Percentiles rank a stretch among this genome's conserved stretches.
phyloP scores from a whole-genome alignment of 2,113 vertebrate genomes.

The Hemiprocne comata region DNA sequence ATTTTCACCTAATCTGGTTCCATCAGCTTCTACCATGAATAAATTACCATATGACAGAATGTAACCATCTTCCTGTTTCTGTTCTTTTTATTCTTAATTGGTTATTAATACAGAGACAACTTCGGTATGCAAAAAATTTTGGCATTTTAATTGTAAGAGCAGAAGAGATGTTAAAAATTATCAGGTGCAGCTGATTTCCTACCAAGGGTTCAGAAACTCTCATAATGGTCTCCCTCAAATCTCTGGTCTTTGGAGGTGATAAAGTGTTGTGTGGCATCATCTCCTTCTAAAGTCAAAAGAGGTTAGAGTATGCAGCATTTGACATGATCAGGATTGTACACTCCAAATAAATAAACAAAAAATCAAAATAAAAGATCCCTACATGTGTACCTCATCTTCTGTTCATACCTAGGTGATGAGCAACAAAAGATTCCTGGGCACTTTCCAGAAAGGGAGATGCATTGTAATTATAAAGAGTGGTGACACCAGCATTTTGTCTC shows the following conservation, averaged over 20 bases:
- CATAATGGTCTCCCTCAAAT: background rate
- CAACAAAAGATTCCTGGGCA: background rate
- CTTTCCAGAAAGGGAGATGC: background rate
- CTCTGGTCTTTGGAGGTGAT: background rate
- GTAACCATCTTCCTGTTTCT: background rate
- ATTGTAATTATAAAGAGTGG: background rate
- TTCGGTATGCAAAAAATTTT: background rate
- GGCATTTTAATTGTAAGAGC: background rate
- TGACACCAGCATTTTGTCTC: background rate
- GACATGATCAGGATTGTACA: accelerated
- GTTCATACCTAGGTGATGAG: background rate
- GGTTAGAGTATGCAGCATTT: background rate
- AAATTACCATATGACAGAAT: background rate
- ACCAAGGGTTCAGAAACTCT: background rate
- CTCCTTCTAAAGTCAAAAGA: background rate
- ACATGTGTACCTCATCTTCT: background rate
- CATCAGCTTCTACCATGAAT: constrained; percentile 2
- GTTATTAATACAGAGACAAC: background rate
- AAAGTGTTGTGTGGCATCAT: background rate
- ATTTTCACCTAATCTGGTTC: background rate
- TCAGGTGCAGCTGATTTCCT: background rate
- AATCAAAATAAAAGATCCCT: background rate
- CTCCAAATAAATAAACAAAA: background rate
- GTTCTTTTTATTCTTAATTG: constrained; percentile 17
- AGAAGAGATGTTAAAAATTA: background rate